Evolutionary conservation across 2,888 invertebrate species (phyloP).

Genomic region (Phyto melanocephala): DNA sequence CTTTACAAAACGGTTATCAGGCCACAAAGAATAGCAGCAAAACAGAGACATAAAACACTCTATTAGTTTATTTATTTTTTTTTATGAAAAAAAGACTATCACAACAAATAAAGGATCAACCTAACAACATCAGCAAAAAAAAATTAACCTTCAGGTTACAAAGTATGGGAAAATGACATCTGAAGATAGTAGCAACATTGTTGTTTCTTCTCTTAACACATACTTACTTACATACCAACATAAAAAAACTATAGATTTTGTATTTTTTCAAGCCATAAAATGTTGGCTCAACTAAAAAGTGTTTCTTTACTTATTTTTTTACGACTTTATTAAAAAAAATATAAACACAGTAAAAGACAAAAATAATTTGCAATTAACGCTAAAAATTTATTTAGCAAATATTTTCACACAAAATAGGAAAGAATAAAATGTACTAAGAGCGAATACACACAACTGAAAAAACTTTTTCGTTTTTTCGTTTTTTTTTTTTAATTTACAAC

Average conservation of each 20-base stretch:
- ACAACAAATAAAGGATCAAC: too few species aligned
- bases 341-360: neutral
- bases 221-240: neutral
- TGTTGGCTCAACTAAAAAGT: too few species aligned
- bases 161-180: slow-evolving; percentile 27
- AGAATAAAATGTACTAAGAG: neutral
- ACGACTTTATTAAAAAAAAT: neutral
- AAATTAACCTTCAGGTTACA: slow-evolving; percentile 39
- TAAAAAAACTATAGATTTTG: neutral
- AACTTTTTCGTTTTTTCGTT: too few species aligned
- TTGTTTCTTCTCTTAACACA: neutral
- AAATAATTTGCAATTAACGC: slow-evolving; percentile 43
- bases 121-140: neutral
- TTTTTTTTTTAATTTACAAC: neutral
- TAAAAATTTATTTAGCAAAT: slow-evolving; percentile 51
- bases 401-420: neutral
- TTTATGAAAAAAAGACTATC: too few species aligned
- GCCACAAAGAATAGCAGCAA: neutral
- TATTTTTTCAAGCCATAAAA: slow-evolving; percentile 14
- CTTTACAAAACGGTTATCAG: slow-evolving; percentile 7
- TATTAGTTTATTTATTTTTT: neutral
- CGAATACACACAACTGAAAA: neutral
- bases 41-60: neutral
- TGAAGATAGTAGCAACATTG: neutral
- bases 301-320: too few species aligned